Percentiles rank a stretch among this genome's conserved stretches.
Evolutionary conservation across 2,888 invertebrate genomes (phyloP).

Genomic region (Gari tellinella): DNA sequence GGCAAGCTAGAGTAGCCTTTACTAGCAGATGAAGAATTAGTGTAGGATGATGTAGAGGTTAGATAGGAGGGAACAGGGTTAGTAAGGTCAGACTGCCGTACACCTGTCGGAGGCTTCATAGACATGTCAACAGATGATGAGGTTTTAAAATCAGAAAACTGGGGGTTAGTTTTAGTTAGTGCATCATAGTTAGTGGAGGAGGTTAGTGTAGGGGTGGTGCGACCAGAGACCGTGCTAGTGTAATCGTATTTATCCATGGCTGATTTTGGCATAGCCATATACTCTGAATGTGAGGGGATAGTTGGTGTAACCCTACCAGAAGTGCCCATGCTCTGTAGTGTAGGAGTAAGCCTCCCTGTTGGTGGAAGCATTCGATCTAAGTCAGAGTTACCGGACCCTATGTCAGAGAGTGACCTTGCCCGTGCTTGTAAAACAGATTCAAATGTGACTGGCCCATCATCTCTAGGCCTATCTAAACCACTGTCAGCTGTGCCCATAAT

Average conservation of each 20-base stretch:
- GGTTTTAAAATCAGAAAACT: constrained; percentile 36
- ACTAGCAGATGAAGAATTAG: constrained; percentile 10
- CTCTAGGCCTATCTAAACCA: constrained; percentile 12
- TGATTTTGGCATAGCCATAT: constrained; percentile 25
- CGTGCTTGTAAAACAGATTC: constrained; percentile 39
- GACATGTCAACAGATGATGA: constrained; percentile 39
- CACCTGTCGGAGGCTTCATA: constrained; percentile 48
- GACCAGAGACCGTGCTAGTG: constrained; percentile 33
- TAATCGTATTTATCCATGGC: constrained; percentile 32
- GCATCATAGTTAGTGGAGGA: constrained; percentile 29
- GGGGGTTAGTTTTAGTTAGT: constrained; percentile 24
- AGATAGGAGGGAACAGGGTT: neutral
- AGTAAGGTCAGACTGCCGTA: constrained; percentile 20
- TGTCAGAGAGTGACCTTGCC: constrained; percentile 30
- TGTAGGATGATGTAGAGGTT: constrained; percentile 2
- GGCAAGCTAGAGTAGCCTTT: constrained; percentile 39
- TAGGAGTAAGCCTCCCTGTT: constrained; percentile 43
- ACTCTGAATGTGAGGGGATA: constrained; percentile 46
- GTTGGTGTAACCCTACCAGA: constrained; percentile 38
- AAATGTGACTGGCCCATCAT: constrained; percentile 12
- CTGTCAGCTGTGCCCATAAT: constrained; percentile 23
- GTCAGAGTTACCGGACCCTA: constrained; percentile 5
- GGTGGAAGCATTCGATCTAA: neutral
- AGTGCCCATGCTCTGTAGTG: constrained; percentile 24
- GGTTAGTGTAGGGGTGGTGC: constrained; percentile 44